These are phyloP conservation scores for Barnardius zonarius DNA, from an alignment of 2,113 vertebrate species.

Conservation along the genomic window DNA sequence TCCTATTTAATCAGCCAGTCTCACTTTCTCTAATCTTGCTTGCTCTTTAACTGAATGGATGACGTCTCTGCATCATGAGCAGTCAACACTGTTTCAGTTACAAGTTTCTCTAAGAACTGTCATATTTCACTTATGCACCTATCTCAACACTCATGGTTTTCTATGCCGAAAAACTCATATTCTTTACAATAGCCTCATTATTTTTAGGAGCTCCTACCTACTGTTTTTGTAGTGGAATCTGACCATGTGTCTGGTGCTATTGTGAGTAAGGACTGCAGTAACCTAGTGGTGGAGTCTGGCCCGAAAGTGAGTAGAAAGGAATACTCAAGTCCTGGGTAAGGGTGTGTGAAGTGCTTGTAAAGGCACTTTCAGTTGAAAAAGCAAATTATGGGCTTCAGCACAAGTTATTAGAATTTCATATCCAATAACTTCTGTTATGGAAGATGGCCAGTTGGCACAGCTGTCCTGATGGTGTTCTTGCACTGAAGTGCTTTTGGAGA, in stretches of 20 bases:
- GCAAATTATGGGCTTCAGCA: background rate
- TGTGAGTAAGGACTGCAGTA: background rate
- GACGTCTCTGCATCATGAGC: background rate
- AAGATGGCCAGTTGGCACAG: background rate
- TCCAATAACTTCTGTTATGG: background rate
- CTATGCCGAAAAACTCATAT: fast-evolving
- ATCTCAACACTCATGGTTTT: background rate
- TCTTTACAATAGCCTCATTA: background rate
- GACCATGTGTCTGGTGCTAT: background rate
- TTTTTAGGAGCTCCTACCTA: background rate
- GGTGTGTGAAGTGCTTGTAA: background rate
- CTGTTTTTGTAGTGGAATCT: background rate
- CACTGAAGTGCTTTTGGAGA: background rate
- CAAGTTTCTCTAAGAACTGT: background rate
- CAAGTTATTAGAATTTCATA: background rate
- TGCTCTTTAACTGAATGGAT: background rate
- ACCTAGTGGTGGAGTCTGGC: background rate
- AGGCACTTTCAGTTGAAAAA: background rate
- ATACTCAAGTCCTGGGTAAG: background rate
- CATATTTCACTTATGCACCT: background rate
- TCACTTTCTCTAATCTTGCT: background rate
- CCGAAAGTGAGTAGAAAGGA: background rate
- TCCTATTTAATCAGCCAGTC: background rate
- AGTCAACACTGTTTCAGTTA: background rate
- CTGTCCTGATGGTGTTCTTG: background rate